Evolutionary conservation across 2,888 invertebrate genomes (phyloP), one percentile per base, ranked within the genome.

Genomic region (Erynnis tages): DNA sequence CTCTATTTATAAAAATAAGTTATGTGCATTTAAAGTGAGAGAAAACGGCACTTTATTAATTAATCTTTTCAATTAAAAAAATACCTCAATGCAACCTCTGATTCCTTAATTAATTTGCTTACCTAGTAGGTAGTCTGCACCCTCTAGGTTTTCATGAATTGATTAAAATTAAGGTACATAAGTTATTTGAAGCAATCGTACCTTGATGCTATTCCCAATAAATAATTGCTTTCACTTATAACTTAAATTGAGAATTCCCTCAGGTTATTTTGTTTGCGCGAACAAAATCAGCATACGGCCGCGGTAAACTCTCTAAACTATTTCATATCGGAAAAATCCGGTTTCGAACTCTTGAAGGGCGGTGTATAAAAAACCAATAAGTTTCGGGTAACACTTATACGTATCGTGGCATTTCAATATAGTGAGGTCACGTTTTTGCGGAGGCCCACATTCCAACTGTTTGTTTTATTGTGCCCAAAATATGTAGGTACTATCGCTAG

Each of bases 341-440:
- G 2, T 30, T 38, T 35, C 5, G 27, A 32, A 43, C 14, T 52
- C 47, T 32, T 34, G 30, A 41, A 53, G 41, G 43, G 41, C 48
- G 54, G 38, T 19, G 32, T 49, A 41, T 45, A 53, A 47, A 57
- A 58, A 58, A 54, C 57, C 63, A 66, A 67, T 68, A 68, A 61
- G 59, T 60, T 58, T 61, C 41, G 49, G 41, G 35, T 61, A 47
- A 57, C 60, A 53, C 53, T 53, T 58, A 57, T 48, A 53, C 55
- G 35, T 43, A 23, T 32, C 14, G 30, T 30, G 61, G 60, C 53
- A 62, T 62, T 58, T 57, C 57, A 55, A 62, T 62, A 61, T 58
- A n/a, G 58, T 43, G 54, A 40, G 55, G 54, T 56, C 53, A 46
- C 55, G 54, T 30, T 52, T 52, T 41, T 23, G 52, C 30, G 21